Conservation (phyloP, 2,797 vertebrate genomes). For the Leptodactylus fallax region DNA sequence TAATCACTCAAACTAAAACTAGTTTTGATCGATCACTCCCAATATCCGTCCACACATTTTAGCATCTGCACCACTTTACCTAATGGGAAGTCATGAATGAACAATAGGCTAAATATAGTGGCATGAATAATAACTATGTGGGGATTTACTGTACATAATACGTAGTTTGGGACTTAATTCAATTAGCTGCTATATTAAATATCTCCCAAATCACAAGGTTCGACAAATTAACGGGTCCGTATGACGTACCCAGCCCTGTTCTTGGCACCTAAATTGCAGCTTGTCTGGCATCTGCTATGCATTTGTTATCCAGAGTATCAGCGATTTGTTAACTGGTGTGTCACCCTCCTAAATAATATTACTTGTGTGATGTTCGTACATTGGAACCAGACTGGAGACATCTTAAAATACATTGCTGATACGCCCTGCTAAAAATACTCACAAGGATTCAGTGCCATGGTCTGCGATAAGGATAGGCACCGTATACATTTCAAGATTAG, state of each 20-base stretch:
- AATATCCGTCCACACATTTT: not conserved
- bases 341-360: constrained; percentile 25
- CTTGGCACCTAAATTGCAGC: constrained; percentile 40
- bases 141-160: constrained; percentile 56
- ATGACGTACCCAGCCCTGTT: constrained; percentile 46
- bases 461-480: too few relatives aligned
- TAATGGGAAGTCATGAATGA: constrained; percentile 44
- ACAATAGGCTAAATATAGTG: constrained; percentile 43
- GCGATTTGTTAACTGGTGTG: constrained; percentile 10
- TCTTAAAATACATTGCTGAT: constrained; percentile 16
- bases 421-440: too few relatives aligned
- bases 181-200: constrained; percentile 62
- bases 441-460: too few relatives aligned
- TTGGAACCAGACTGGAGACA: not conserved
- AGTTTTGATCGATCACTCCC: constrained; percentile 3
- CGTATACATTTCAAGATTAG: too few relatives aligned
- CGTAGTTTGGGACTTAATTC: constrained; percentile 54
- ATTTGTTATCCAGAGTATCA: constrained; percentile 46
- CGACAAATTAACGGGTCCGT: constrained; percentile 52
- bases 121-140: constrained; percentile 40
- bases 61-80: not conserved
- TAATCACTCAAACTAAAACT: not conserved
- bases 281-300: constrained; percentile 54
- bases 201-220: constrained; percentile 62
- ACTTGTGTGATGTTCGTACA: not conserved